A percentile compares a stretch with the other conserved stretches of the same genome.
These are phyloP conservation scores for Coecobrya sp. DNA, from an alignment of 2,888 invertebrate genomes.

Conservation along the genomic window DNA sequence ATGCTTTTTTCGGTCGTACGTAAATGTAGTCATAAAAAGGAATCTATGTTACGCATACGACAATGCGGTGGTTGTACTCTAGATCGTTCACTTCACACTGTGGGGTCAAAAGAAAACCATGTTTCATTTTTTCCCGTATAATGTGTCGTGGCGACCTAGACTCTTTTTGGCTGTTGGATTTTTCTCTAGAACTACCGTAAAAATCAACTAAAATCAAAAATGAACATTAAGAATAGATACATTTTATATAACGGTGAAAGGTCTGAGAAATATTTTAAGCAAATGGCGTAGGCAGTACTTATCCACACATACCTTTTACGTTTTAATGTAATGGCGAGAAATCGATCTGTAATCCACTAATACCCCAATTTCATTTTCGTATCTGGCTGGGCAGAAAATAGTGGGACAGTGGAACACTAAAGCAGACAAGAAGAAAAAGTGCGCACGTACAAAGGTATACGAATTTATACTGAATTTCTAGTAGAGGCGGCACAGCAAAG, in stretches of 20 bases:
- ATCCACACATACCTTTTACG: neutral
- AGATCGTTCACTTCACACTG: conserved; percentile 21
- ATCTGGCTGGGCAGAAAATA: conserved; percentile 7
- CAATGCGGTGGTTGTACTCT: neutral
- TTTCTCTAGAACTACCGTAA: neutral
- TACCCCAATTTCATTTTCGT: conserved; percentile 74
- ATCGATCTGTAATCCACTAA: conserved; percentile 78
- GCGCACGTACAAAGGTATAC: neutral
- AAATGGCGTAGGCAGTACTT: neutral
- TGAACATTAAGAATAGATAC: neutral
- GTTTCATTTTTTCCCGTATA: conserved; percentile 46
- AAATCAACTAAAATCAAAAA: conserved; percentile 32
- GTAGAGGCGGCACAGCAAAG: neutral
- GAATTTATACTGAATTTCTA: neutral
- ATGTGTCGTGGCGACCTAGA: neutral
- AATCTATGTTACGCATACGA: neutral
- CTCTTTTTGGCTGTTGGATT: neutral
- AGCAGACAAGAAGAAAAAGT: conserved; percentile 36
- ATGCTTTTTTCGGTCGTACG: neutral
- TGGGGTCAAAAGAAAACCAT: conserved; percentile 68
- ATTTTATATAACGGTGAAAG: neutral
- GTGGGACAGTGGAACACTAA: conserved; percentile 44
- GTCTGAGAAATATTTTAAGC: neutral
- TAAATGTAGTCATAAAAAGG: neutral
- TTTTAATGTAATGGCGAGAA: conserved; percentile 28